A percentile compares a stretch with the other conserved stretches of the same genome.
phyloP scores from a whole-genome alignment of 2,888 invertebrate genomes.

The Cephus rjabovi region DNA sequence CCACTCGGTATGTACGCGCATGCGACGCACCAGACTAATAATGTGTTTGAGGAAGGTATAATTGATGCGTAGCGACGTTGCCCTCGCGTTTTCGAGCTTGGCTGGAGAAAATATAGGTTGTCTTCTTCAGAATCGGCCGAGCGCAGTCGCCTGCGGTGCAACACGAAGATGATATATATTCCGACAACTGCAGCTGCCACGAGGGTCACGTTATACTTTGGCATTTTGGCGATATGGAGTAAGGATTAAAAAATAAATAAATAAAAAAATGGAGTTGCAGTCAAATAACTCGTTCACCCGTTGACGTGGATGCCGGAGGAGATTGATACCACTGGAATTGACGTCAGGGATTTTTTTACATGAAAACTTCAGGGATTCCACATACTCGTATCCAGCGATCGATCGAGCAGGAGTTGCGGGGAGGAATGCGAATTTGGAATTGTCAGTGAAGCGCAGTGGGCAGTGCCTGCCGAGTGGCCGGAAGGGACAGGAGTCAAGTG shows the following conservation, averaged over 20 bases:
- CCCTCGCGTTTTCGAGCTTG: conserved; percentile 53
- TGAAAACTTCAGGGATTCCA: not conserved
- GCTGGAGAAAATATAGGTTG: conserved; percentile 66
- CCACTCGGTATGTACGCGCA: not conserved
- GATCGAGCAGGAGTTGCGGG: not conserved
- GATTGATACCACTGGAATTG: not conserved
- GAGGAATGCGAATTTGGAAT: not conserved
- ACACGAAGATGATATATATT: conserved; percentile 64
- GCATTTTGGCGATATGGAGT: not conserved
- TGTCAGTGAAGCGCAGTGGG: not conserved
- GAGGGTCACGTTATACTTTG: not conserved
- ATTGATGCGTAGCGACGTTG: conserved; percentile 55
- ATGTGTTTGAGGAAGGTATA: conserved; percentile 62
- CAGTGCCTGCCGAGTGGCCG: not conserved
- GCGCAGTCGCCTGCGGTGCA: conserved; percentile 64
- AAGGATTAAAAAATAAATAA: not conserved
- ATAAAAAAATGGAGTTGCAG: not conserved
- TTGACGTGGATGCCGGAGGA: not conserved
- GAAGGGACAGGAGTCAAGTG: not conserved
- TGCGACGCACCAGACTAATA: conserved; percentile 45
- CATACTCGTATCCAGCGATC: no score
- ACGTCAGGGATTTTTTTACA: not conserved
- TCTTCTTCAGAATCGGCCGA: conserved; percentile 52
- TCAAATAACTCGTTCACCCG: not conserved
- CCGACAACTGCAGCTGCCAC: conserved; percentile 61